A percentile compares a stretch with the other conserved stretches of the same genome.
phyloP scores from a whole-genome alignment of 2,113 vertebrate genomes.

The Herpetotheres cachinnans region DNA sequence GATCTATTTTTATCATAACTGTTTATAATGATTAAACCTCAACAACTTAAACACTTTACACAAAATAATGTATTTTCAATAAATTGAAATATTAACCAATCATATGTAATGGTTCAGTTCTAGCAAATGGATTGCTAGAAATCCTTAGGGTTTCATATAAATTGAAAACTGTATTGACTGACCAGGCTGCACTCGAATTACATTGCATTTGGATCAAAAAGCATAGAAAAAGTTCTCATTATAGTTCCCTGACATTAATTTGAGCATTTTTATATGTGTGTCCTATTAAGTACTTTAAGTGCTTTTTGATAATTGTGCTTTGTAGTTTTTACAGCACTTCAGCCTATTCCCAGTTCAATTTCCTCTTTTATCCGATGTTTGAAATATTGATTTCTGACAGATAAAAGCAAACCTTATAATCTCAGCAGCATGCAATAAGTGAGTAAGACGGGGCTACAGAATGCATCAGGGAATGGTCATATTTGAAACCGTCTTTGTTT shows the following conservation, averaged over 20 bases:
- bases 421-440: constrained; percentile 90
- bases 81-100: constrained; percentile 92
- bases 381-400: constrained; percentile 99
- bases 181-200: constrained; percentile 75
- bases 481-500: constrained; percentile 90
- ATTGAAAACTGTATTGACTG: constrained; percentile 85
- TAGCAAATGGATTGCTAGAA: constrained; percentile 77
- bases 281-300: constrained; percentile 99
- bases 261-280: constrained; percentile 99
- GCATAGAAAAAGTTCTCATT: constrained; percentile 87
- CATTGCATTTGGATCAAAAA: constrained; percentile 87
- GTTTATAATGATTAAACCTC: constrained; percentile 77
- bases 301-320: constrained; percentile 99
- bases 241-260: constrained; percentile 92
- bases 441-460: constrained; percentile 78
- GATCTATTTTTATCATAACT: constrained; percentile 80
- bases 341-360: constrained; percentile 99
- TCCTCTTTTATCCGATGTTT: constrained; percentile 99
- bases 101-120: constrained; percentile 86
- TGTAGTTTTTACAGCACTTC: constrained; percentile 99
- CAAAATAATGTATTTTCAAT: constrained; percentile 84
- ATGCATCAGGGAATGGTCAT: constrained; percentile 86
- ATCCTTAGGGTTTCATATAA: constrained; percentile 85
- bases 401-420: constrained; percentile 99
- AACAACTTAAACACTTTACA: constrained; percentile 76